phyloP scores from a whole-genome alignment of 2,113 vertebrate genomes.

The Sterrhoptilus dennistouni region DNA sequence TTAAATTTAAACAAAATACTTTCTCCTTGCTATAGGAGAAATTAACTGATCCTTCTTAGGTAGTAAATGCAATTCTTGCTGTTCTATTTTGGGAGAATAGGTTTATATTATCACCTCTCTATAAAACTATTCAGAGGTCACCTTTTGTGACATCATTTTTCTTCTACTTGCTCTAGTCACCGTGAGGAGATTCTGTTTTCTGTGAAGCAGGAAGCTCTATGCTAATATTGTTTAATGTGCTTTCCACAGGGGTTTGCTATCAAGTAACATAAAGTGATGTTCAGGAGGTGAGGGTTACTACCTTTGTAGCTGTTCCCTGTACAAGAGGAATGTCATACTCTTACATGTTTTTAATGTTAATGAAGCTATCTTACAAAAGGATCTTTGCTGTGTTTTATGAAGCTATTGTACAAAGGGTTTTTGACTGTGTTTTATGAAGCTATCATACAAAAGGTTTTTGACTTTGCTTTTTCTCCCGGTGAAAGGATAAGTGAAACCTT shows the following conservation, averaged over 20 bases:
- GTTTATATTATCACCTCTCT: background rate
- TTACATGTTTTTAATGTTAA: constrained; percentile 44
- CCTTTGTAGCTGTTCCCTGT: constrained; percentile 24
- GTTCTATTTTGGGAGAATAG: constrained; percentile 25
- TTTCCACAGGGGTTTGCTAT: constrained; percentile 43
- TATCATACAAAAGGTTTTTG: background rate
- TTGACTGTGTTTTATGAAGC: constrained; percentile 12
- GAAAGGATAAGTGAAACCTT: background rate
- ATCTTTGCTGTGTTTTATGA: constrained; percentile 17
- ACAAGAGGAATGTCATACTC: constrained; percentile 3
- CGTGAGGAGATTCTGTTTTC: background rate
- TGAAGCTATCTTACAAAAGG: constrained; percentile 24
- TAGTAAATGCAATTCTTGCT: background rate
- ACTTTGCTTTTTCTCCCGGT: background rate
- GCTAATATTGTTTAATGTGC: constrained; percentile 50
- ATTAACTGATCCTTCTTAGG: background rate
- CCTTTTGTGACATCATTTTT: background rate
- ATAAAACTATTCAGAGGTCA: constrained; percentile 8
- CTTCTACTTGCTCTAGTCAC: constrained; percentile 10
- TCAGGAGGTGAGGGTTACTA: constrained; percentile 33
- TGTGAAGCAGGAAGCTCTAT: constrained; percentile 16
- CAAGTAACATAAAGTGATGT: background rate
- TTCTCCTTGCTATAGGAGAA: background rate
- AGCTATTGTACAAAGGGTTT: background rate
- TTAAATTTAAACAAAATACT: constrained; percentile 21